Base-by-base conservation (phyloP, 1,140 invertebrate species). In the Phortica variegata region DNA sequence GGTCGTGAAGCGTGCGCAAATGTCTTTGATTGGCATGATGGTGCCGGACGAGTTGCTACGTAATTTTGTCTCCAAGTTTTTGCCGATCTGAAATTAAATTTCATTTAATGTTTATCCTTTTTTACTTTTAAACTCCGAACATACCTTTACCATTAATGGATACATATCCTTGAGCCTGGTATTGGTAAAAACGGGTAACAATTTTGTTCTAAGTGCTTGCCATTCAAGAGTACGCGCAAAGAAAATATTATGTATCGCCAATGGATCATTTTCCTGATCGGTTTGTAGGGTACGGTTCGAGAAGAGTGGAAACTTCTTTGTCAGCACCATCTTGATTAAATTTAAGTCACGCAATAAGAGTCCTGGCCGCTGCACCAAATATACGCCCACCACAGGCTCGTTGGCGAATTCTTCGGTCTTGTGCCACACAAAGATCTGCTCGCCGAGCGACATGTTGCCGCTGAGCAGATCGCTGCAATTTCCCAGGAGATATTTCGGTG, bases 111-210 rank as follows among this genome's bases (percentile, higher is more conserved):
- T 7, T 20, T 19, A 17, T 4, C n/a, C n/a, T 39, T 38, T 38
- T 16, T 13, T 10, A 12, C 16, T 7, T 29, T 21, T 1, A 9
- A 17, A 9, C 13, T 12, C 15, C 12, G 1, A 5, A 19, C 54
- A 42, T 26, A 73, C 49, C 60, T 81, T 76, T 13, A 49, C 57
- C 47, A 82, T 56, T 0, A 81, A 58, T 18, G 79, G 77, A 65
- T 82, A 81, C 79, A 83, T 82, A 39, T 73, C 73, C 52, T 80
- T 83, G 6, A 83, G 60, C 52, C 81, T 83, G 2, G 76, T 77
- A 6, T 77, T 75, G 1, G 81, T 80, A 41, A 84, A 83, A 2
- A 78, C 76, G 2, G 81, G 80, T 0, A 79, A 79, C 7, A 84
- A 56, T 36, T 80, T 81, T 0, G 68, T 56, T 3, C 83, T 60